phyloP scores from a whole-genome alignment of 2,888 invertebrate genomes.

The Scrobipalpa atriplicella region DNA sequence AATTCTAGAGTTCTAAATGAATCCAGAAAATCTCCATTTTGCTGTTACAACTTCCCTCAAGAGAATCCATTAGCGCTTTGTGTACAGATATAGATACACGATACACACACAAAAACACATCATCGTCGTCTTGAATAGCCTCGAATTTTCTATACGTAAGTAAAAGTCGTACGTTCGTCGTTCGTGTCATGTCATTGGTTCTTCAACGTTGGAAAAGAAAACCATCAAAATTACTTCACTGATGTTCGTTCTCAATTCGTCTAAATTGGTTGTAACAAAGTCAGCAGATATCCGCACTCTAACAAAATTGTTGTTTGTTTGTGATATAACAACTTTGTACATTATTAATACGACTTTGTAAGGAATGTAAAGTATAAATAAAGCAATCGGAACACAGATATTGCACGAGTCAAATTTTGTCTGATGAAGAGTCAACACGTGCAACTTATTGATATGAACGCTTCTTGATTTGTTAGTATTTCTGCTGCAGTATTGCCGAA shows the following conservation, averaged over 20 bases:
- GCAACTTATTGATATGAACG: background rate
- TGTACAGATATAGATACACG: background rate
- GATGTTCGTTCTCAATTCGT: background rate
- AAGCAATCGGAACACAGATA: background rate
- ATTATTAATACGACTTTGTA: background rate
- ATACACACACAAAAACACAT: background rate
- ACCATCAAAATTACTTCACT: background rate
- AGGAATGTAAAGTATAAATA: background rate
- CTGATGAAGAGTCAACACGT: background rate
- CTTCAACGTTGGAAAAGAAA: background rate
- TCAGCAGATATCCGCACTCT: too few relatives aligned
- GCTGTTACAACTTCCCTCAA: background rate
- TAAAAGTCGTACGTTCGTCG: background rate
- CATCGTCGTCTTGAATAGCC: constrained; percentile 17
- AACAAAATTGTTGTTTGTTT: too few relatives aligned
- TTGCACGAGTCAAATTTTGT: background rate
- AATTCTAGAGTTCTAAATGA: background rate
- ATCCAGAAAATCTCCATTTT: background rate
- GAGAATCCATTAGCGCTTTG: background rate
- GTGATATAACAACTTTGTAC: background rate
- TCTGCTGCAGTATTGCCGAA: too few relatives aligned
- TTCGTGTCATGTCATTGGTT: background rate
- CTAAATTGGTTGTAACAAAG: background rate
- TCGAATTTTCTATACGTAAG: constrained; percentile 5
- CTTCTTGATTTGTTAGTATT: too few relatives aligned